Conservation (phyloP, 2,888 invertebrate species). For the Craniophora ligustri region DNA sequence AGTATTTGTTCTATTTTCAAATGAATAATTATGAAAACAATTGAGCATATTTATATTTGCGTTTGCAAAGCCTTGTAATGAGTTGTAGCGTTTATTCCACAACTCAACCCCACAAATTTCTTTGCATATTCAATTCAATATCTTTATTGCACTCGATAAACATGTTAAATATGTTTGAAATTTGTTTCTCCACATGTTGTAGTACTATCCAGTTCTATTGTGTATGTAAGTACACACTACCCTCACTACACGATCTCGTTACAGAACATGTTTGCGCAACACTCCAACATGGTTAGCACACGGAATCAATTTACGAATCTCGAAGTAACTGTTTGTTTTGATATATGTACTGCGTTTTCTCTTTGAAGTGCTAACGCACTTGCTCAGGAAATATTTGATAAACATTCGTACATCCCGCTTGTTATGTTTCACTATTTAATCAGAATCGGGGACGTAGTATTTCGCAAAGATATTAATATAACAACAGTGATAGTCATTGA, state of each 20-base stretch:
- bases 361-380: slow-evolving; percentile 29
- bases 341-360: slow-evolving; percentile 19
- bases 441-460: too few species aligned
- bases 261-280: slow-evolving; percentile 37
- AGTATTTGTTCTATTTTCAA: too few species aligned
- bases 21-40: too few species aligned
- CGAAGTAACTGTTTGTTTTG: slow-evolving; percentile 29
- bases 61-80: too few species aligned
- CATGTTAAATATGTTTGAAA: too few species aligned
- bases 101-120: too few species aligned
- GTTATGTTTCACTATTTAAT: background rate
- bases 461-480: too few species aligned
- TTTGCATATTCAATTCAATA: too few species aligned
- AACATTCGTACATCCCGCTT: slow-evolving; percentile 11
- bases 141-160: too few species aligned
- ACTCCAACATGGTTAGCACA: slow-evolving; percentile 26
- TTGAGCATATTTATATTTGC: too few species aligned
- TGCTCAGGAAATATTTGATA: slow-evolving; percentile 15
- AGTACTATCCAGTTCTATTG: slow-evolving; percentile 3
- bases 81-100: background rate
- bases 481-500: too few species aligned
- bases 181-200: background rate
- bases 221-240: slow-evolving; percentile 21
- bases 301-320: slow-evolving; percentile 30
- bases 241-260: slow-evolving; percentile 21